Evolutionary conservation across 2,797 vertebrate species (phyloP).

Genomic region (Leucoraja ocellata): DNA sequence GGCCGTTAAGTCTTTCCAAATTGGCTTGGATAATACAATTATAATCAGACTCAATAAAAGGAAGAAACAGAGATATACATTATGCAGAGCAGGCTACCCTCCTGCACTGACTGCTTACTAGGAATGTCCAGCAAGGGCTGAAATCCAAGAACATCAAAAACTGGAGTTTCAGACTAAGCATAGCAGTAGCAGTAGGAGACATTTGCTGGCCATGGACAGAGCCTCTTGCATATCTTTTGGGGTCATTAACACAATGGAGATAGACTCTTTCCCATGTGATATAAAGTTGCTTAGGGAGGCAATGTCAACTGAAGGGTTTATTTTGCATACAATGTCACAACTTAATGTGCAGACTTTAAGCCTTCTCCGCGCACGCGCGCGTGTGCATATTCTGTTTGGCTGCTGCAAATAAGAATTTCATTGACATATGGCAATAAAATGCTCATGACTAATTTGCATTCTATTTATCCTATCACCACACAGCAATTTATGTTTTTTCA

Average conservation of each 20-base stretch:
- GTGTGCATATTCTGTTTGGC: too few relatives aligned
- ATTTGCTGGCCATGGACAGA: not conserved
- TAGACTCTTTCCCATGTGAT: not conserved
- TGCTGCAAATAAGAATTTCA: too few relatives aligned
- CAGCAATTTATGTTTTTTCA: not conserved
- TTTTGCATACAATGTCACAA: not conserved
- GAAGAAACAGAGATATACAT: not conserved
- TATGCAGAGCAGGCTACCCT: not conserved
- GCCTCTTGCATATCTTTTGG: too few relatives aligned
- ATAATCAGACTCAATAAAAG: not conserved
- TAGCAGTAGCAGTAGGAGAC: not conserved
- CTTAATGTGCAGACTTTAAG: not conserved
- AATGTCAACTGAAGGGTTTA: not conserved
- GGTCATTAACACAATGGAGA: not conserved
- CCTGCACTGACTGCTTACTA: not conserved
- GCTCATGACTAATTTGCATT: not conserved
- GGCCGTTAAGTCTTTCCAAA: not conserved
- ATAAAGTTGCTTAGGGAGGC: not conserved
- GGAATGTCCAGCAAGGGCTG: not conserved
- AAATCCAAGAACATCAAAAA: not conserved
- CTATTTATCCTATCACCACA: not conserved
- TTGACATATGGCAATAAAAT: too few relatives aligned
- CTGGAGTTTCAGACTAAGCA: not conserved
- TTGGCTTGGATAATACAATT: not conserved
- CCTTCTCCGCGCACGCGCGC: not conserved